Percentiles rank a stretch among this genome's conserved stretches.
phyloP scores from a whole-genome alignment of 2,888 invertebrate genomes.

The Criorhina ranunculi region DNA sequence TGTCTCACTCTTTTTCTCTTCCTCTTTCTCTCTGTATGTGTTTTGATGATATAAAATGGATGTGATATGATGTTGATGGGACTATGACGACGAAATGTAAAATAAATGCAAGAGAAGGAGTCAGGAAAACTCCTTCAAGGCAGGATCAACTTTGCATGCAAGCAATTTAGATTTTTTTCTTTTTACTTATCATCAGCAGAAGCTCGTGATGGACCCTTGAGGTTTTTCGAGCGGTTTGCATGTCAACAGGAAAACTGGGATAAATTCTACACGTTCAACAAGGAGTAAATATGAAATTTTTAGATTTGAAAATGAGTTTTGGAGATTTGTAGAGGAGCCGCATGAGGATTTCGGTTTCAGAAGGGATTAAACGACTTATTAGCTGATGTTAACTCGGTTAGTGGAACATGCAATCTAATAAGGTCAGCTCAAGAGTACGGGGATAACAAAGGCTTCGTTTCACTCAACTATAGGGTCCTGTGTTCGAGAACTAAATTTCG shows the following conservation, averaged over 20 bases:
- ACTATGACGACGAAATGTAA: slow-evolving; percentile 42
- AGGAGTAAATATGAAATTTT: slow-evolving; percentile 3
- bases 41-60: slow-evolving; percentile 24
- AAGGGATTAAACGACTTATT: not conserved
- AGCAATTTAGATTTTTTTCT: not conserved
- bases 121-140: slow-evolving; percentile 20
- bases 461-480: too few species aligned
- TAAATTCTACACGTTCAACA: not conserved
- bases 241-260: slow-evolving; percentile 13
- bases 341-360: not conserved
- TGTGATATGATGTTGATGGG: slow-evolving; percentile 55
- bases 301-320: not conserved
- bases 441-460: too few species aligned
- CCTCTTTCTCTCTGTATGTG: not conserved
- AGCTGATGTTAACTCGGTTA: not conserved
- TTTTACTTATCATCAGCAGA: slow-evolving; percentile 30
- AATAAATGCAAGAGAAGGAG: slow-evolving; percentile 20
- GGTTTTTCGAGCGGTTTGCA: not conserved
- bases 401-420: not conserved
- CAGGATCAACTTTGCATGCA: slow-evolving; percentile 34
- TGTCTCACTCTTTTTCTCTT: not conserved
- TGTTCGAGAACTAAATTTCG: too few species aligned
- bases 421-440: too few species aligned
- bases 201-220: slow-evolving; percentile 29
- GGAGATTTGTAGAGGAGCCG: not conserved